Conservation (phyloP, 1,140 invertebrate species). For the Ptiloglossa arizonensis region DNA sequence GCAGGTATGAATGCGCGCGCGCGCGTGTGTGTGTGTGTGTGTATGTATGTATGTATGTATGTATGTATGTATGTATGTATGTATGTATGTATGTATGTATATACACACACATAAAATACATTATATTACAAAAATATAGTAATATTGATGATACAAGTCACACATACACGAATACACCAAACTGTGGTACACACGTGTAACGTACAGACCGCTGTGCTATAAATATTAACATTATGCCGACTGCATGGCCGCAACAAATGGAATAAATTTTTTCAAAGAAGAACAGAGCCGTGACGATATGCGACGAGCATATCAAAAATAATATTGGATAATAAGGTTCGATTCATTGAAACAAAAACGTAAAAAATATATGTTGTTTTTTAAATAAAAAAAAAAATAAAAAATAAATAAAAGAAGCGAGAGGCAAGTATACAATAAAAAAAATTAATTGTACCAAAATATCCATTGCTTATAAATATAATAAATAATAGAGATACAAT, state of each 20-base stretch:
- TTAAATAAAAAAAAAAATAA: conserved; percentile 71
- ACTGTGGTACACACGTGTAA: conserved; percentile 64
- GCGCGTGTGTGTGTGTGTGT: conserved; percentile 69
- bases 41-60: conserved; percentile 63
- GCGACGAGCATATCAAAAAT: conserved; percentile 66
- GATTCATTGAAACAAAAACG: conserved; percentile 56
- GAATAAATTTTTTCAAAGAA: conserved; percentile 70
- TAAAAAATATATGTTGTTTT: conserved; percentile 74
- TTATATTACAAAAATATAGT: conserved; percentile 70
- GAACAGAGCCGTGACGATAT: conserved; percentile 62
- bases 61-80: conserved; percentile 67
- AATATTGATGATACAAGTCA: conserved; percentile 67
- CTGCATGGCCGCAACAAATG: conserved; percentile 64
- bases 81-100: conserved; percentile 71
- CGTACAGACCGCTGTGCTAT: conserved; percentile 65
- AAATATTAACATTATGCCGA: conserved; percentile 67
- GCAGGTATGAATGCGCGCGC: conserved; percentile 71
- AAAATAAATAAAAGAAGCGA: conserved; percentile 66
- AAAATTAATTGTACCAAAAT: conserved; percentile 81
- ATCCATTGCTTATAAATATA: conserved; percentile 82
- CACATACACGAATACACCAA: conserved; percentile 63
- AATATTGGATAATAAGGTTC: conserved; percentile 68
- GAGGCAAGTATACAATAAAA: conserved; percentile 73
- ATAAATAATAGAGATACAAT: conserved; percentile 80
- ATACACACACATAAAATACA: conserved; percentile 69